Evolutionary conservation across 2,888 invertebrate genomes (phyloP).

Genomic region (Agonum fuliginosum): DNA sequence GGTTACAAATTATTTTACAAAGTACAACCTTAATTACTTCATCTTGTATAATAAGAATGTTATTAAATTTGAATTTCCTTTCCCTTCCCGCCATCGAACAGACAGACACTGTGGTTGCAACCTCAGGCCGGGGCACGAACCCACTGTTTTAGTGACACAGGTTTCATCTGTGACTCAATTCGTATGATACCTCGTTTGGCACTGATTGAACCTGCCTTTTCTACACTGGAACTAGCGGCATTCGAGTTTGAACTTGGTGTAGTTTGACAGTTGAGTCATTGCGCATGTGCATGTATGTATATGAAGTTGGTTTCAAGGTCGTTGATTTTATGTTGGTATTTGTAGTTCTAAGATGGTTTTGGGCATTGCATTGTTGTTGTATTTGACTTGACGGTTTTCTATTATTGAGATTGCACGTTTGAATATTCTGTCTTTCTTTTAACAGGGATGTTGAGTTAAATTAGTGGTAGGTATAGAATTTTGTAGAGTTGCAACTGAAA

Average conservation of each 20-base stretch:
- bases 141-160: not conserved
- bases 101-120: not conserved
- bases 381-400: not conserved
- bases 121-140: not conserved
- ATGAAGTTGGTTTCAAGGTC: not conserved
- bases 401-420: constrained; percentile 1
- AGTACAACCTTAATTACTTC: not conserved
- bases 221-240: constrained; percentile 19
- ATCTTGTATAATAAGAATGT: not conserved
- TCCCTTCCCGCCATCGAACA: not conserved
- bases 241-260: not conserved
- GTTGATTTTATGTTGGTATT: not conserved
- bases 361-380: not conserved
- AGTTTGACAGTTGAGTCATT: not conserved
- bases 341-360: not conserved
- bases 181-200: constrained; percentile 3
- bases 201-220: constrained; percentile 13
- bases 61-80: not conserved
- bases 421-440: constrained; percentile 1
- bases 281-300: constrained; percentile 2
- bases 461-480: constrained; percentile 3
- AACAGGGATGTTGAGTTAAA: constrained; percentile 9
- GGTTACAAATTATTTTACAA: no score
- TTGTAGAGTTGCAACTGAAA: not conserved
- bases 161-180: not conserved